A percentile compares a stretch with the other conserved stretches of the same genome.
phyloP scores from a whole-genome alignment of 2,888 invertebrate species.

The Germaria angustata region DNA sequence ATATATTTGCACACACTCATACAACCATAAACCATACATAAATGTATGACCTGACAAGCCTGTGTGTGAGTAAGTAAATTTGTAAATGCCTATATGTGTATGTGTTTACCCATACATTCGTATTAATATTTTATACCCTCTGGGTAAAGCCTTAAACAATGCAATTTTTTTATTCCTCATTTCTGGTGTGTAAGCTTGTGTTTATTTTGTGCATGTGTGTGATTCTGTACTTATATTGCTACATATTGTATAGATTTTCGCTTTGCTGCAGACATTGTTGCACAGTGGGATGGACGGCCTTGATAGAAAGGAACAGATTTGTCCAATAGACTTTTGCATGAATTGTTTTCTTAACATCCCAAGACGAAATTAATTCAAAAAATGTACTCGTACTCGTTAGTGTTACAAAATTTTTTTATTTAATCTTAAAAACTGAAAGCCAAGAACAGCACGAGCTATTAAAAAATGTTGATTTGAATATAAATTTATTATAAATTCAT shows the following conservation, averaged over 20 bases:
- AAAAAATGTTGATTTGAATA: too few species aligned
- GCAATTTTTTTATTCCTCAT: slow-evolving; percentile 41
- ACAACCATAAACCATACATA: slow-evolving; percentile 15
- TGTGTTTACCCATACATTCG: not conserved
- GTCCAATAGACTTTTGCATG: too few species aligned
- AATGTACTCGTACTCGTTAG: too few species aligned
- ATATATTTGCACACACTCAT: slow-evolving; percentile 28
- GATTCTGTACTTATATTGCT: not conserved
- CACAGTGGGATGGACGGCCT: too few species aligned
- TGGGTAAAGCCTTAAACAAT: slow-evolving; percentile 54
- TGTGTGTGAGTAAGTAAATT: not conserved
- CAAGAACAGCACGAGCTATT: too few species aligned
- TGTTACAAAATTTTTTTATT: too few species aligned
- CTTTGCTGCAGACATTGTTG: not conserved
- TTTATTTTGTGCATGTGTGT: not conserved
- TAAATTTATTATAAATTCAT: too few species aligned
- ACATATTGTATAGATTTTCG: slow-evolving; percentile 21
- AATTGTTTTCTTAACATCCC: too few species aligned
- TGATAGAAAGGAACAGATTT: too few species aligned
- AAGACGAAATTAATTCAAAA: too few species aligned
- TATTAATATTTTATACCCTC: slow-evolving; percentile 18
- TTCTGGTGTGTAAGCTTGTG: not conserved
- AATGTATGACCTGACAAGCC: not conserved
- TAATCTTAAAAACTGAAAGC: too few species aligned
- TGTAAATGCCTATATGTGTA: not conserved